Base-by-base conservation (phyloP, 1,140 invertebrate genomes). In the Brachionus angularis region DNA sequence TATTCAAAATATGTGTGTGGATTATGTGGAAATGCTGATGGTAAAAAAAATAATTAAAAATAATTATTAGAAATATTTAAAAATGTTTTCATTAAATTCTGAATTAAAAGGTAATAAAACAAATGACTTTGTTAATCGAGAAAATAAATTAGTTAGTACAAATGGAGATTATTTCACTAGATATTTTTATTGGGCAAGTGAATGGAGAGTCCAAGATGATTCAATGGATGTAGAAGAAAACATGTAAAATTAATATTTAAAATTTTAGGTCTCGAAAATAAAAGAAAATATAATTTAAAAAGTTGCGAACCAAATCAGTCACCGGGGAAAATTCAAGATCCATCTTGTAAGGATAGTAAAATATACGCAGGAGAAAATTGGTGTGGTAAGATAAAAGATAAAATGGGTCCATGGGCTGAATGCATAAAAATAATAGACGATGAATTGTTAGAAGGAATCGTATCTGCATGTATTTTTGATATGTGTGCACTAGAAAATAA, bases 11-110 rank as follows among this genome's bases (percentile, higher is more conserved):
- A 67, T 46, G 27, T 67, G 14, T 67, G 62, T 50, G 62, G 62
- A 34, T 47, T 67, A 12, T 67, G 62, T 50, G 62, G 62, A 5
- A 67, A 67, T 50, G 62, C 62, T 8, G 62, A 67, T 50, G 62
- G 62, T 1, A 16, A 42, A 16, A 10, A 16, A 10, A 42, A 16
- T 16, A n/a, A n/a, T n/a, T n/a, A n/a, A 10, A 42, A 16, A 42
- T 16, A 10, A 10, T 10, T 42, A 10, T 42, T 42, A 10, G 39
- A 42, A 42, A 10, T 42, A 16, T 10, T 42, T 42, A 42, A 10
- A 42, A 42, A 16, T 10, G 10, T 42, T 10, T 10, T 42, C 39
- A 16, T 10, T 42, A 10, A 42, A 10, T 42, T 10, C 39, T 42
- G 10, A 42, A 10, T 10, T 10, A 42, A 42, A 10, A 42, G 39